These are phyloP conservation scores for Nibea albiflora DNA, from an alignment of 2,113 vertebrate species.

Conservation along the genomic window DNA sequence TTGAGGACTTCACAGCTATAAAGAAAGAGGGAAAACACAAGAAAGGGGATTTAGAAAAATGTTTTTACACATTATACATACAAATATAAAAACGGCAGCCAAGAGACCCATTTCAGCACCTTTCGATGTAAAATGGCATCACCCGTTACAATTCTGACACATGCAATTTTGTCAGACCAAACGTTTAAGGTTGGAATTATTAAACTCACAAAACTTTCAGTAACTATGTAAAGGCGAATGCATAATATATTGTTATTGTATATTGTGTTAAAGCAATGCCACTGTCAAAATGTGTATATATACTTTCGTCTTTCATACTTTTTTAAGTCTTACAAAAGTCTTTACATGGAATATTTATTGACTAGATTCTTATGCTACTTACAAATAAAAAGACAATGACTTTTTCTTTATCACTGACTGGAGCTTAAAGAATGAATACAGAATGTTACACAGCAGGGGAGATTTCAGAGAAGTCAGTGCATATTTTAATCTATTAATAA, in stretches of 20 bases:
- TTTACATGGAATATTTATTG: neutral
- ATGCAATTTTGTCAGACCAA: neutral
- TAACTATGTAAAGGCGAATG: neutral
- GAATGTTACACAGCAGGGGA: neutral
- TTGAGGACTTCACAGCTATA: constrained; percentile 66
- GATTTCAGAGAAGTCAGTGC: neutral
- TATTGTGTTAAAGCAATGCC: neutral
- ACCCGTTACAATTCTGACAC: neutral
- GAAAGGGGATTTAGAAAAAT: constrained; percentile 13
- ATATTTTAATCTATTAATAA: neutral
- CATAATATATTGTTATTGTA: neutral
- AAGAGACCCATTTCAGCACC: neutral
- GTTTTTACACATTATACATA: neutral
- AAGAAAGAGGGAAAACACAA: constrained; percentile 31
- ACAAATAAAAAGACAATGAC: neutral
- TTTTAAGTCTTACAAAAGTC: no score
- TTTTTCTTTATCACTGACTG: neutral
- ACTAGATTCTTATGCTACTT: neutral
- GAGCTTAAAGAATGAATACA: neutral
- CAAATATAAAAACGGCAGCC: neutral
- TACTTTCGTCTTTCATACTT: neutral
- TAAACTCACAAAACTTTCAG: neutral
- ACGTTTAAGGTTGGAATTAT: no score
- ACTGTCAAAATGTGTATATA: neutral
- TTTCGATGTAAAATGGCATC: neutral